Base-by-base conservation (phyloP, 2,888 invertebrate species). In the Mycalesis mineus region DNA sequence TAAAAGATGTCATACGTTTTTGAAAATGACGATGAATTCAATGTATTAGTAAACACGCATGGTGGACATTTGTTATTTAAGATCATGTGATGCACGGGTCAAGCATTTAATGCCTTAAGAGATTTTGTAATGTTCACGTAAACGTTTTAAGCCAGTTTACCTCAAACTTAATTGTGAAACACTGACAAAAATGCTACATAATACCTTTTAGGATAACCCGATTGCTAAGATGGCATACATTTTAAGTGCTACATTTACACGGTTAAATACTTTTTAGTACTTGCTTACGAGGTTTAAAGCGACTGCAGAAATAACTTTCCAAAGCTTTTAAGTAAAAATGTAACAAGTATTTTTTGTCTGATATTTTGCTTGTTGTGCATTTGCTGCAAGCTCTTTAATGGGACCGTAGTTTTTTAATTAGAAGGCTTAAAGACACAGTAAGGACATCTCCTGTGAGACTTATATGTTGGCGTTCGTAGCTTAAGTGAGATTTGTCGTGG, bases 101-200 rank as follows among this genome's bases (percentile, higher is more conserved):
- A 47, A 33, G 33, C 31, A 33, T 33, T 45, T 47, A 47, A 47
- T 11, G 15, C 33, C 31, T 15, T 15, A 47, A 33, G 47, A 47
- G 9, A 11, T 33, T 33, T 47, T 14, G 31, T 31, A 14, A 47
- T 33, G 47, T 9, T 47, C 31, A 47, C 31, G 31, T 13, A 33
- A 17, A 31, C 6, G 31, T 33, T 13, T 47, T 11, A 31, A 15
- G 31, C 47, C 47, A 15, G 47, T 47, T 47, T 47, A 33, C 47
- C 47, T 47, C 33, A 47, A 15, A 47, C 47, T 47, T 47, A 44
- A 47, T 39, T 57, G 36, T 9, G 49, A 37, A 37, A 57, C 31
- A 39, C 28, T 42, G 17, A 37, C 29, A 29, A 51, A 57, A 51
- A 57, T 49, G 29, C 28, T 15, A 40, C 39, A 48, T 31, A 51